Evolutionary conservation across 2,113 vertebrate species (phyloP), one percentile per base, ranked within the genome.

Genomic region (Leptobrachium ailaonicum): DNA sequence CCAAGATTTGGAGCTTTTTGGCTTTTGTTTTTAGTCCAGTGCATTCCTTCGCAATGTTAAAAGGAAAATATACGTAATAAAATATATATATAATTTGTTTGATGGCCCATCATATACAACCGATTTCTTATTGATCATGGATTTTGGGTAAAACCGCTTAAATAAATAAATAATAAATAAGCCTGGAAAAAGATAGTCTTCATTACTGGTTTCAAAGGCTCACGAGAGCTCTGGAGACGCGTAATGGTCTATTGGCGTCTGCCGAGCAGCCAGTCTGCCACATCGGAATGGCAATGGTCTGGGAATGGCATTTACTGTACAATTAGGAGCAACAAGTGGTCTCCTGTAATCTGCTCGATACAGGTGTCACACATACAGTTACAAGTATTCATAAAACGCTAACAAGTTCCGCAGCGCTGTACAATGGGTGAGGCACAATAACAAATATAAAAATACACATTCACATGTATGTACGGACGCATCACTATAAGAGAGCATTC

Each of bases 301-400:
- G 71, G 85, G 92, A 95, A 94, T 88, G 85, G 92, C 91, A 93
- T 96, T 97, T 97, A 96, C 94, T 94, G 93, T 96, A 96, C 95
- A 98, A 97, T 98, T 98, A 97, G 69, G 93, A 94, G 91, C 87
- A 91, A 90, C 87, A 81, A 86, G 93, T 89, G 90, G 94, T 92
- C 95, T 98, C 94, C 95, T 96, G 94, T 94, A 95, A 98, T 97
- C 95, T 95, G 92, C 93, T 90, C 91, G 91, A 93, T 92, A 93
- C 95, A 98, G 96, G 95, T 97, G 94, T 89, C 92, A 95, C 91
- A 89, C 87, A 82, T 93, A 32, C 20, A 32, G 20, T 32, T 32
- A 32, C 20, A 32, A 32, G 20, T 32, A 32, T 32, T 32, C 20
- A 32, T 32, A 32, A 32, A 32, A 32, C 20, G 20, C 20, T 32